Conservation (phyloP, 2,113 vertebrate genomes). For the Brachypodius melanocephalos region DNA sequence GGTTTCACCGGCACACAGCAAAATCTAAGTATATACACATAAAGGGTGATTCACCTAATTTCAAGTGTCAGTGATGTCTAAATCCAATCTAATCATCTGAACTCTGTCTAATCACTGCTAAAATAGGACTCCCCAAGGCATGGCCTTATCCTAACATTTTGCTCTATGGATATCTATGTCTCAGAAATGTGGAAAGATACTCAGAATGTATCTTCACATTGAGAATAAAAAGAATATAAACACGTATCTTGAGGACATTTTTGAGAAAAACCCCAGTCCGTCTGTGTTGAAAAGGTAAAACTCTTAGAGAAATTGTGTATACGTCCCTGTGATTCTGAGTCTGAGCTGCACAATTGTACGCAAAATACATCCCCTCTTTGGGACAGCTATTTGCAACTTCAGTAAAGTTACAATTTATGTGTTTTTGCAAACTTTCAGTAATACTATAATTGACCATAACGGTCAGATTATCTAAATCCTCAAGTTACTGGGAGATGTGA, state of each 20-base stretch:
- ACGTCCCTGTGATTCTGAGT: background rate
- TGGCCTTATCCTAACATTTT: background rate
- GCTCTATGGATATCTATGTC: background rate
- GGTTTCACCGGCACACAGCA: background rate
- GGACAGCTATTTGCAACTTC: background rate
- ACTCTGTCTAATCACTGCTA: background rate
- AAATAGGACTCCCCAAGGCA: background rate
- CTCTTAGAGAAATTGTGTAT: background rate
- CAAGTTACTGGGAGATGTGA: background rate
- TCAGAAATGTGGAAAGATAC: background rate
- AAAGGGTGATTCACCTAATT: background rate
- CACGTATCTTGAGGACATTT: background rate
- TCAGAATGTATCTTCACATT: background rate
- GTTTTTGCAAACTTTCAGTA: background rate
- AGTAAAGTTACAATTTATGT: background rate
- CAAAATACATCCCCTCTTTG: background rate
- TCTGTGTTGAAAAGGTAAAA: background rate
- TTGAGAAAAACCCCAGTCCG: background rate
- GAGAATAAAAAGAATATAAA: background rate
- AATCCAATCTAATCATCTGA: background rate
- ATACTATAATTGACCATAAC: background rate
- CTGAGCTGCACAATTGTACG: background rate
- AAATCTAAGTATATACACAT: background rate
- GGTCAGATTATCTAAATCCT: background rate
- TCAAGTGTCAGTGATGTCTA: background rate